Conservation (phyloP, 1,140 invertebrate species). For the Physella acuta region DNA sequence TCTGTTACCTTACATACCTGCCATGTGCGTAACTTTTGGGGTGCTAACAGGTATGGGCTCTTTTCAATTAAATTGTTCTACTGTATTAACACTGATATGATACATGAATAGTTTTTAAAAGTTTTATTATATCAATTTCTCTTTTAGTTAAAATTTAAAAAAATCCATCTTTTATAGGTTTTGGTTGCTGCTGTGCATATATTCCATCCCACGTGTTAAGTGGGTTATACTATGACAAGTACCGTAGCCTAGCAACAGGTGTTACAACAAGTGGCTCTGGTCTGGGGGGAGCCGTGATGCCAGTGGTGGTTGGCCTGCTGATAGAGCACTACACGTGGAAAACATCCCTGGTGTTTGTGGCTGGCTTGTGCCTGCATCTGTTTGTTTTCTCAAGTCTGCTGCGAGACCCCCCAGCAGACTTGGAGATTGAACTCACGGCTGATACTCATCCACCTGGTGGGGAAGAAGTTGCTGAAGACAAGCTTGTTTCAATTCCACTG, state of each 20-base stretch:
- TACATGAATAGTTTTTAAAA: background rate
- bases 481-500: background rate
- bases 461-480: background rate
- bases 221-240: conserved; percentile 89
- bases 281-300: conserved; percentile 78
- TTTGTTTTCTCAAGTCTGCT: conserved; percentile 41
- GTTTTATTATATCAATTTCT: background rate
- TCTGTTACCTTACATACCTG: conserved; percentile 31
- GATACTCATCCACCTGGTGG: background rate
- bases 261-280: conserved; percentile 91
- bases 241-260: conserved; percentile 84
- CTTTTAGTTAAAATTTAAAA: background rate
- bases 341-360: conserved; percentile 77
- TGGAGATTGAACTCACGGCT: background rate
- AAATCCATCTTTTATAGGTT: conserved; percentile 29
- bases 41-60: conserved; percentile 34
- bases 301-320: conserved; percentile 66
- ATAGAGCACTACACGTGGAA: conserved; percentile 75
- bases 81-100: background rate
- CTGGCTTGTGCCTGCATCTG: conserved; percentile 77
- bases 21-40: conserved; percentile 37
- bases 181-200: conserved; percentile 46
- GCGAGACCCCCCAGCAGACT: conserved; percentile 29
- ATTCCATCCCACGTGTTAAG: conserved; percentile 49
- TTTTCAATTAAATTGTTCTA: background rate